A percentile compares a stretch with the other conserved stretches of the same genome.
Evolutionary conservation across 2,888 invertebrate genomes (phyloP).

Genomic region (Mythimna impura): DNA sequence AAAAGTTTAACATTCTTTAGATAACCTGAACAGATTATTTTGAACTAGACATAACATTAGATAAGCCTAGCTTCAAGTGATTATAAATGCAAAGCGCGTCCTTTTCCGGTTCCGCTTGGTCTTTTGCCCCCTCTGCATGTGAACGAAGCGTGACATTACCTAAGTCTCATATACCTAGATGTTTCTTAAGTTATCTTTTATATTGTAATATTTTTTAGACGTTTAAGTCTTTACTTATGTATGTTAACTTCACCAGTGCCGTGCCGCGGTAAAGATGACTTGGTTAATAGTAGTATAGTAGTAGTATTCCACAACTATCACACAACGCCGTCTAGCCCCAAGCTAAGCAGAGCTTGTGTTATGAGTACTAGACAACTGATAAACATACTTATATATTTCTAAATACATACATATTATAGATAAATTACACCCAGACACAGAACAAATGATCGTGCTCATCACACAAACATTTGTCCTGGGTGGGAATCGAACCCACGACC

Average conservation of each 20-base stretch:
- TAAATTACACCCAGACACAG: too few relatives aligned
- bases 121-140: constrained; percentile 29
- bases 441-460: too few relatives aligned
- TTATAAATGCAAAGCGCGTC: constrained; percentile 18
- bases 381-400: too few relatives aligned
- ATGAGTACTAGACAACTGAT: too few relatives aligned
- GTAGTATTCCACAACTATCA: too few relatives aligned
- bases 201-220: not conserved
- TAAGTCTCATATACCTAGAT: not conserved
- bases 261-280: not conserved
- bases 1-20: too few relatives aligned
- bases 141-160: constrained; percentile 14
- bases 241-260: not conserved
- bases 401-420: too few relatives aligned
- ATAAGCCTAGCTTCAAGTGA: not conserved
- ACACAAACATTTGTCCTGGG: too few relatives aligned
- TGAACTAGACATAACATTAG: not conserved
- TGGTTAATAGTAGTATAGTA: too few relatives aligned
- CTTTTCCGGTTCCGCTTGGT: constrained; percentile 34
- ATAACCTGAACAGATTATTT: not conserved
- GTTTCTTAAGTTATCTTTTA: not conserved
- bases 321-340: too few relatives aligned
- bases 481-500: too few relatives aligned
- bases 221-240: not conserved
- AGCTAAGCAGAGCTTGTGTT: too few relatives aligned